Base-by-base conservation (phyloP, 2,888 invertebrate species). In the Aphelenchoides bicaudatus region DNA sequence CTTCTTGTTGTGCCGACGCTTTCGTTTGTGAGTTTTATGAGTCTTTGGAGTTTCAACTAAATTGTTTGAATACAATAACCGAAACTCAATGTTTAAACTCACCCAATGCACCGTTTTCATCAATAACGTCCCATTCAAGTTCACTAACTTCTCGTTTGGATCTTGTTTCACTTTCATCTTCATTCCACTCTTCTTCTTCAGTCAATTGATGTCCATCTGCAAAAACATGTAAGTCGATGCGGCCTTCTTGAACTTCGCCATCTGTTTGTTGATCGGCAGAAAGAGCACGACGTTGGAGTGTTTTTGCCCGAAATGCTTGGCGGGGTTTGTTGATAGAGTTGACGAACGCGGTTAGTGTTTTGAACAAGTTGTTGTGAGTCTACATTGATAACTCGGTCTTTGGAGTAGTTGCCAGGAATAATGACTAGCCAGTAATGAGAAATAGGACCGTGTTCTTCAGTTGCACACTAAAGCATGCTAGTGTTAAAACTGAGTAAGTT, bases 371-470 rank as follows among this genome's bases (percentile, higher is more conserved):
- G 47, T 2, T 28, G 58, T 29, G 52, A 50, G 37, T 66, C 66
- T 25, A 69, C 65, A 49, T 52, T 66, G 5, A 59, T 10, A 29
- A 66, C 66, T 29, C 59, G 60, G 19, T 66, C 66, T 53, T 66
- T 68, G 16, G 69, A 38, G 21, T 48, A 71, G 54, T 92, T 77
- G 87, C 88, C 78, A 2, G 94, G 94, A 23, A 98, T 91, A 58
- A 96, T 92, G 72, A 94, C 88, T 76, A 98, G 83, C 82, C 88
- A 92, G 82, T 98, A 98, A 83, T 96, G 91, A 58, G 90, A 90
- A 72, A 98, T 92, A 5, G 92, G 92, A 23, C 98, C 96, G 79
- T 93, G 93, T 81, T 93, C 93, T 83, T 96, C 96, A 0, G 92
- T 91, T 0, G 96, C 94, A 59, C 61, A 43, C n/a, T 39, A 53